Evolutionary conservation across 2,888 invertebrate species (phyloP), one percentile per base, ranked within the genome.

Genomic region (Parnassius orleans): DNA sequence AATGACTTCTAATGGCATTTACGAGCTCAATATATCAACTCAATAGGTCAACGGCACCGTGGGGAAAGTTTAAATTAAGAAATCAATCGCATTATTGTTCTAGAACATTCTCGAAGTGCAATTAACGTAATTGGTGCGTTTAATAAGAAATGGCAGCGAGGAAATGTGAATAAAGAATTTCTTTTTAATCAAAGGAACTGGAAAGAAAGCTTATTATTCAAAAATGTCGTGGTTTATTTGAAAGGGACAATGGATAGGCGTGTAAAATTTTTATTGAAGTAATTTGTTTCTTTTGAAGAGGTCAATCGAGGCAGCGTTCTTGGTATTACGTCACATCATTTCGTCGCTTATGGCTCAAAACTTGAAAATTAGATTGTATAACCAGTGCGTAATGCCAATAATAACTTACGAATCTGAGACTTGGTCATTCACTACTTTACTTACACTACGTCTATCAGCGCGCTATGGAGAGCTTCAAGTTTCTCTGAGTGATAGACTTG

Each of bases 31-130:
- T 53, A 59, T 33, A 33, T 33, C 47, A 9, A 33, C 53, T 46
- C 50, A 11, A 14, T 53, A 59, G 59, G 59, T 59, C 53, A 47
- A 53, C 9, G 9, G 15, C 7, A 15, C 47, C 46, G 44, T 15
- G 15, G 15, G 10, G 46, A 24, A 48, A 41, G 46, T 53, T 47
- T 53, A 43, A 46, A 53, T 53, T 52, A 59, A 33, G 19, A 50
- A 57, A 42, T 50, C 43, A 50, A 41, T 12, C 10, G 33, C 14
- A 47, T 48, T 12, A 12, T 12, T 46, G 46, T 46, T 46, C 46
- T 48, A 48, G 42, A 48, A 57, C 41, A 56, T 47, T 47, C 10
- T 12, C 10, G 46, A 55, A 55, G 12, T 9, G 19, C n/a, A 10
- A 33, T 56, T 47, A 53, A 11, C 19, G 10, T 56, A 24, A 12